Conservation (phyloP, 2,113 vertebrate genomes). For the Nycticryphes semicollaris region DNA sequence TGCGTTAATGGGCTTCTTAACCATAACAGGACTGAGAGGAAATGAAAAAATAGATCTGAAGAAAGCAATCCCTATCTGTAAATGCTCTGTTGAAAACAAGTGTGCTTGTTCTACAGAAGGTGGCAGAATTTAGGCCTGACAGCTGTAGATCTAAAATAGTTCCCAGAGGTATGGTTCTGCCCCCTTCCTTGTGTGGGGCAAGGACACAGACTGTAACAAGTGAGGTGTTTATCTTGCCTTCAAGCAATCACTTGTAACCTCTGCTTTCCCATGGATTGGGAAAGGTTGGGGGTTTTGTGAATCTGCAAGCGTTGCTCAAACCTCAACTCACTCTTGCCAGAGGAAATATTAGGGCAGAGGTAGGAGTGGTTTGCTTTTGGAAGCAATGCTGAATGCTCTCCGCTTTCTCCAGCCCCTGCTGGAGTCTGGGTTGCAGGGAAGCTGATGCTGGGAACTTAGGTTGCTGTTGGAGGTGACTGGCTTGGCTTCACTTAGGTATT, state of each 20-base stretch:
- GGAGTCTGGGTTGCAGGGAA: not conserved
- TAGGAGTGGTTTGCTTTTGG: not conserved
- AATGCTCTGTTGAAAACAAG: not conserved
- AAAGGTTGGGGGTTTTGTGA: not conserved
- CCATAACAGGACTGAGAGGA: not conserved
- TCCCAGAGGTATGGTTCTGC: not conserved
- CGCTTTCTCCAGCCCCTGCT: not conserved
- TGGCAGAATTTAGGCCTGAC: not conserved
- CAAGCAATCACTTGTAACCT: not conserved
- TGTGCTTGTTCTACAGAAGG: not conserved
- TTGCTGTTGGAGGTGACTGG: not conserved
- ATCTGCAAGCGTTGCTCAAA: not conserved
- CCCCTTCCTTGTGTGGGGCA: not conserved
- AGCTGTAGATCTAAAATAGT: not conserved
- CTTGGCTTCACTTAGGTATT: not conserved
- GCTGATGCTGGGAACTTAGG: not conserved
- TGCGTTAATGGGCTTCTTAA: not conserved
- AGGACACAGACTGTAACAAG: not conserved
- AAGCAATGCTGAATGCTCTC: not conserved
- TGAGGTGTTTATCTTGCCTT: fast-evolving
- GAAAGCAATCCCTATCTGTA: not conserved
- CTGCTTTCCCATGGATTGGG: not conserved
- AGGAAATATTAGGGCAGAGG: fast-evolving
- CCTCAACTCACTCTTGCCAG: not conserved
- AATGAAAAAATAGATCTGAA: not conserved